Base-by-base conservation (phyloP, 2,888 invertebrate genomes). In the Ypsolopha scabrella region DNA sequence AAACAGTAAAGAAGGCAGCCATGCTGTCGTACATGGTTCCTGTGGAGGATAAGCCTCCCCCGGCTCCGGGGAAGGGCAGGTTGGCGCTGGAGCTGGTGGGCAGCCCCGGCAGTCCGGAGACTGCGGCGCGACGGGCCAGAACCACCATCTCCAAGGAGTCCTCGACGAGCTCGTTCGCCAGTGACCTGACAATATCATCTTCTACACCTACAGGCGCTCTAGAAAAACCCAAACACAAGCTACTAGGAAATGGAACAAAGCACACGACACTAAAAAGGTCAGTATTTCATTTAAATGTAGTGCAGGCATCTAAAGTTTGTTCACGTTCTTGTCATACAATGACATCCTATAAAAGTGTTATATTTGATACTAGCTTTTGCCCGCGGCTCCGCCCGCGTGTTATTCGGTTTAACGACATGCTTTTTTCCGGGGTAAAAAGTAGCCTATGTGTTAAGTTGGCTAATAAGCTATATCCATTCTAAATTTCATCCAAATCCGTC, bases 11-110 rank as follows among this genome's bases (percentile, higher is more conserved):
- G 47, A 14, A 47, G 47, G 43, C 43, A 46, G 46, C 41, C 7
- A 93, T 93, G 93, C 86, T 93, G 85, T 93, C 93, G 60, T 93
- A 93, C 73, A 92, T 93, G 92, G 87, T 93, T 63, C 93, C 93
- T 50, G 90, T 91, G 67, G 93, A 92, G 67, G 92, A 93, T 72
- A 93, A 93, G 74, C 92, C 92, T 51, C 92, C 92, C 52, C 88
- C 90, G 60, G 90, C 70, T 64, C 72, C 88, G 76, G 59, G 87
- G 70, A 88, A 89, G 62, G 85, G 86, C 13, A 78, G 88, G 56
- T 70, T 89, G 69, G 77, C 80, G 43, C 67, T 88, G 55, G 87
- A 87, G 59, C 58, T 69, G 36, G 60, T 59, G 39, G 68, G 66
- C 9, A 75, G 72, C 53, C 80, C 78, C 1, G 75, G 76, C 24